Conservation (phyloP, 2,113 vertebrate genomes). For the Hiodon alosoides region DNA sequence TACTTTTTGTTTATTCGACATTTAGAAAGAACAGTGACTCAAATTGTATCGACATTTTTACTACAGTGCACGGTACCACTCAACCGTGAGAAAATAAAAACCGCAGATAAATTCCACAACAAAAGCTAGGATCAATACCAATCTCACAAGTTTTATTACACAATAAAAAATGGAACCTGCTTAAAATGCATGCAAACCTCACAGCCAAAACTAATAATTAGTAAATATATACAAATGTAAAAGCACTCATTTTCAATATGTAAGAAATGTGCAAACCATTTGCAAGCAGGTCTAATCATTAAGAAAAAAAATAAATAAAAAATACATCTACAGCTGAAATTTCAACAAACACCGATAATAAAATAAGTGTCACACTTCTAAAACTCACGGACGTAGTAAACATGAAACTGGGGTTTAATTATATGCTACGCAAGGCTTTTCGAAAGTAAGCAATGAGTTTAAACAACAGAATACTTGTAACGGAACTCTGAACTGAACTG, state of each 20-base stretch:
- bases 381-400: conserved; percentile 27
- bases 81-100: background rate
- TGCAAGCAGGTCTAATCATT: background rate
- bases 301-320: background rate
- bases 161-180: conserved; percentile 71
- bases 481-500: too few species aligned
- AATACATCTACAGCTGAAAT: background rate
- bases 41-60: background rate
- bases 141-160: conserved; percentile 65
- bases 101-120: background rate
- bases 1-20: background rate
- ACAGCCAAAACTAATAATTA: conserved; percentile 63
- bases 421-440: conserved; percentile 9
- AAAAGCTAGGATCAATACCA: conserved; percentile 59
- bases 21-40: background rate
- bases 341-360: background rate
- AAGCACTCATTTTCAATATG: background rate
- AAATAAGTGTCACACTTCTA: background rate
- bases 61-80: too few species aligned
- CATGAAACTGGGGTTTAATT: conserved; percentile 15
- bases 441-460: conserved; percentile 4
- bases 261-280: background rate
- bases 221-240: conserved; percentile 40
- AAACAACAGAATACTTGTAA: background rate
- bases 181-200: conserved; percentile 64